Evolutionary conservation across 2,113 vertebrate genomes (phyloP).

Genomic region (Spermophilus dauricus): DNA sequence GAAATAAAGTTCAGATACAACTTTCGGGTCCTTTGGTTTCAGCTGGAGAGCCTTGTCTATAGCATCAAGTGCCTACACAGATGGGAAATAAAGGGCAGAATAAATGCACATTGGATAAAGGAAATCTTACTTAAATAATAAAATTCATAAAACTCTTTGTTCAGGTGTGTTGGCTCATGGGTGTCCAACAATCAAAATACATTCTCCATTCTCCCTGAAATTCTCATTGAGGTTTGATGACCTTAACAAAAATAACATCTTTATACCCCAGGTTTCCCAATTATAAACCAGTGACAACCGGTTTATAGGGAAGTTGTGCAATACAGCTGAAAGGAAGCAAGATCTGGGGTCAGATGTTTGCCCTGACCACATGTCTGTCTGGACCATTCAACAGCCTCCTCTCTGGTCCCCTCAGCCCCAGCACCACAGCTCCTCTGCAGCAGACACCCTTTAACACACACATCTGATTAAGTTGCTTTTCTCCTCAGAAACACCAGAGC

Average conservation of each 20-base stretch:
- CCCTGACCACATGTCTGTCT: neutral
- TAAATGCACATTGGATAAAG: neutral
- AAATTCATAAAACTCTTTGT: neutral
- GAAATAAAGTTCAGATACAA: conserved; percentile 94
- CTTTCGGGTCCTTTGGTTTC: conserved; percentile 92
- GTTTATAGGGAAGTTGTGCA: neutral
- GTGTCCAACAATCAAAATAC: neutral
- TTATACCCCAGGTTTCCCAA: neutral
- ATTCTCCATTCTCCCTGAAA: neutral
- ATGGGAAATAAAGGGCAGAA: neutral
- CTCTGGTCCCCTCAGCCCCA: neutral
- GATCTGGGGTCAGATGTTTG: neutral
- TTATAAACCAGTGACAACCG: neutral
- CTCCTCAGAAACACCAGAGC: neutral
- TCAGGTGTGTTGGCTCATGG: neutral
- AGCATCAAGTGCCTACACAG: conserved; percentile 91
- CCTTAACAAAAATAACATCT: neutral
- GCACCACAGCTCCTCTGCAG: neutral
- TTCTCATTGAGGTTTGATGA: neutral
- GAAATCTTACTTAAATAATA: neutral
- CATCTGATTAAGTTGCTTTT: neutral
- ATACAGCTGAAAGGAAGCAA: neutral
- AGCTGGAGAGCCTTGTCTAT: conserved; percentile 94
- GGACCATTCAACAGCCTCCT: neutral
- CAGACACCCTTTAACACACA: neutral